Percentiles rank a stretch among this genome's conserved stretches.
phyloP scores from a whole-genome alignment of 2,888 invertebrate genomes.

The Bruchidius siliquastri region DNA sequence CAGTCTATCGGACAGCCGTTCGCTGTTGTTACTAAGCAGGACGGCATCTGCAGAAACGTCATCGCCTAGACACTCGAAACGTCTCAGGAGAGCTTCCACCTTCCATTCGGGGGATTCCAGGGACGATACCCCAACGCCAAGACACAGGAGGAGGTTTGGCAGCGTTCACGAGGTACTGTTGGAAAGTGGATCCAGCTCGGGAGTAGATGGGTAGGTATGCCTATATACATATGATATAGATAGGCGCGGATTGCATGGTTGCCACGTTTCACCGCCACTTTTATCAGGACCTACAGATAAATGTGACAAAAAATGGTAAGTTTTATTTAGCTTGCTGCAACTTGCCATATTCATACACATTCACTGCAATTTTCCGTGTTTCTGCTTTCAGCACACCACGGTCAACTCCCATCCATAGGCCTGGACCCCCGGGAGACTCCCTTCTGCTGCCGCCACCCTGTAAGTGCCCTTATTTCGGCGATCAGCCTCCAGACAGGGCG shows the following conservation, averaged over 20 bases:
- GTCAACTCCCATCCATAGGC: background rate
- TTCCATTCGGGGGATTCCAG: conserved; percentile 49
- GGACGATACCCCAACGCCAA: conserved; percentile 43
- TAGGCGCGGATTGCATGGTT: too few species aligned
- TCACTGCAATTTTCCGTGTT: too few species aligned
- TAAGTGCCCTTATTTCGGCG: conserved; percentile 77
- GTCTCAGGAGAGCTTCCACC: conserved; percentile 48
- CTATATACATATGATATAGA: too few species aligned
- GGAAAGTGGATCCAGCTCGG: background rate
- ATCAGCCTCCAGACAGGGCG: conserved; percentile 41
- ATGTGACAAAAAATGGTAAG: too few species aligned
- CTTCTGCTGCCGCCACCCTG: conserved; percentile 69
- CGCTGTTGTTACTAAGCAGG: conserved; percentile 37
- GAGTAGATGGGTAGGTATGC: background rate
- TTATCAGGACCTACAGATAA: too few species aligned
- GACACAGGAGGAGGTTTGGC: conserved; percentile 38
- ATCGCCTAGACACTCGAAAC: conserved; percentile 36
- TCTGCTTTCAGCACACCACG: background rate
- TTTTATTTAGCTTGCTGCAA: too few species aligned
- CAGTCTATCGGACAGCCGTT: conserved; percentile 39
- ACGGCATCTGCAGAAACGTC: conserved; percentile 22
- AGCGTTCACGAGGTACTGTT: conserved; percentile 47
- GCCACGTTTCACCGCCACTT: too few species aligned
- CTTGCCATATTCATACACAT: too few species aligned
- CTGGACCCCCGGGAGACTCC: conserved; percentile 21